Conservation (phyloP, 2,888 invertebrate species). For the Odontocolon sp. region DNA sequence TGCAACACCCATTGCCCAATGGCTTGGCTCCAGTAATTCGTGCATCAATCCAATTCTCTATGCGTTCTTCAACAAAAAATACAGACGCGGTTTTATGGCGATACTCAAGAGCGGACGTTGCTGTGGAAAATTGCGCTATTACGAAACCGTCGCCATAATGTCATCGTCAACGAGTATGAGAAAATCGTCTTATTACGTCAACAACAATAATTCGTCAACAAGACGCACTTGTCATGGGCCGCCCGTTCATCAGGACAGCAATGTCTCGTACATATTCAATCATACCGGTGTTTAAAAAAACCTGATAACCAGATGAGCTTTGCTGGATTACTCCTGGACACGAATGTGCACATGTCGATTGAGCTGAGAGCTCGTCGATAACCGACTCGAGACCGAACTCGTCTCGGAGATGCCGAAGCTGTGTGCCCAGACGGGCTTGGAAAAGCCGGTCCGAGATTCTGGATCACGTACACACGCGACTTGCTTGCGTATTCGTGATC, state of each 20-base stretch:
- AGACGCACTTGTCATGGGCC: conserved; percentile 79
- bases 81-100: conserved; percentile 93
- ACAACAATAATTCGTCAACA: conserved; percentile 84
- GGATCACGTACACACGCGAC: conserved; percentile 35
- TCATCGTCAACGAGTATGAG: conserved; percentile 93
- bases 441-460: conserved; percentile 69
- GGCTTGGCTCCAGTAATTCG: conserved; percentile 96
- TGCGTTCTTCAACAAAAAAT: conserved; percentile 97
- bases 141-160: conserved; percentile 92
- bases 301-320: not conserved
- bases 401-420: conserved; percentile 1
- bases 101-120: conserved; percentile 93
- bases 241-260: conserved; percentile 83
- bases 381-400: not conserved
- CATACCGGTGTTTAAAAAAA: conserved; percentile 87
- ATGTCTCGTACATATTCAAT: conserved; percentile 86
- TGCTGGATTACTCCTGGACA: not conserved
- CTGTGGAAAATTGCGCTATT: conserved; percentile 92
- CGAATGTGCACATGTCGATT: conserved; percentile 1
- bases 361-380: conserved; percentile 16
- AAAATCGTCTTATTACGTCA: conserved; percentile 93
- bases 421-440: conserved; percentile 57
- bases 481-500: conserved; percentile 47
- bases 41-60: conserved; percentile 97
- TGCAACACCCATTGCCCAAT: conserved; percentile 94